Percentiles rank a stretch among this genome's conserved stretches.
phyloP scores from a whole-genome alignment of 2,797 vertebrate genomes.

The Liparis tanakae region DNA sequence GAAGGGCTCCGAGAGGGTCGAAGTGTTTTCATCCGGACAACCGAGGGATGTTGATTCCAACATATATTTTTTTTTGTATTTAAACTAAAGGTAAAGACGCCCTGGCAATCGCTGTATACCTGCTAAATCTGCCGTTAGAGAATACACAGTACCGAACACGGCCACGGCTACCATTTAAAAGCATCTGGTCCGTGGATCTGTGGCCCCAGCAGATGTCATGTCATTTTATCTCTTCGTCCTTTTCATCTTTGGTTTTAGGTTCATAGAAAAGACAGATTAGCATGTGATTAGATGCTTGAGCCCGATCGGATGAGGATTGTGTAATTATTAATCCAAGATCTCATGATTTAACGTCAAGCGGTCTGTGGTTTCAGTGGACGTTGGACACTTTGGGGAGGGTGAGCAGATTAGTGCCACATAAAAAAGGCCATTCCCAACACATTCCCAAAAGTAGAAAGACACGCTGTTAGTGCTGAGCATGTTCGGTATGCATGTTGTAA shows the following conservation, averaged over 20 bases:
- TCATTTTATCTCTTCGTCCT: neutral
- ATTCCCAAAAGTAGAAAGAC: constrained; percentile 24
- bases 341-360: neutral
- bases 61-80: constrained; percentile 10
- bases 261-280: neutral
- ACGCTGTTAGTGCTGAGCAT: neutral
- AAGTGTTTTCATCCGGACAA: neutral
- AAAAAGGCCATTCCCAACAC: constrained; percentile 38
- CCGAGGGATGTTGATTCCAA: neutral
- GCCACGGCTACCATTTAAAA: constrained; percentile 8
- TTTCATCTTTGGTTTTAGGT: neutral
- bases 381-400: constrained; percentile 51
- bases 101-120: neutral
- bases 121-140: neutral
- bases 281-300: constrained; percentile 3
- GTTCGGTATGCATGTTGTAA: constrained; percentile 5
- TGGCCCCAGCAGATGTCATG: constrained; percentile 4
- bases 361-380: neutral
- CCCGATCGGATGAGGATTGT: neutral
- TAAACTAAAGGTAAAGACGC: neutral
- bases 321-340: neutral
- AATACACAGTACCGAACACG: neutral
- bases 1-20: neutral
- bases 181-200: neutral
- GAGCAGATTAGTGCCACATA: constrained; percentile 34